Base-by-base conservation (phyloP, 2,113 vertebrate genomes). In the Pelecanoides urinatrix region DNA sequence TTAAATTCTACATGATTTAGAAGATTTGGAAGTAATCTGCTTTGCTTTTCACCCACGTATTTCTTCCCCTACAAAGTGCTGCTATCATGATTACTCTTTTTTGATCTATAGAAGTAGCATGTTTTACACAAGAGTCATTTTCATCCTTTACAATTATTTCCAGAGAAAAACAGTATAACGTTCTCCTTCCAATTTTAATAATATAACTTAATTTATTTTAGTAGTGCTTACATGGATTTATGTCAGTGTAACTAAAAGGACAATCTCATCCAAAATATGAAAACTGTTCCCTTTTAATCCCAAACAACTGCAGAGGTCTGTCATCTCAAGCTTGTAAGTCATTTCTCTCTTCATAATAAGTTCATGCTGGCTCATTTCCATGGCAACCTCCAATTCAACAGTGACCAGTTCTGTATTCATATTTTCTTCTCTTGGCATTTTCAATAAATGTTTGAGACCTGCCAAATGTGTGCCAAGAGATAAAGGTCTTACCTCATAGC, bases 1-100 rank as follows among this genome's bases (percentile, higher is more conserved):
- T 80, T 74, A 70, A 73, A n/a, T 59, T 72, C 16, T 30, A 19
- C 0, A 1, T 0, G 0, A 13, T 83, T 72, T 73, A 40, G 17
- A 65, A 83, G 3, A 12, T 74, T 61, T 36, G 11, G 6, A 58
- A 23, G 17, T 10, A 40, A 38, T 49, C 25, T 61, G 10, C 12
- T 77, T 72, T 75, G 13, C 1, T 13, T 83, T 89, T 58, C 8
- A 36, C 21, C 3, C 20, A 19, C 25, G 23, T 63, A n/a, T 34
- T 79, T 3, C 49, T 71, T 88, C 88, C 27, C 26, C 13, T 85
- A 36, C 4, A 49, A 61, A 67, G 5, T 3, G 0, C 7, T 91
- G 5, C 9, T 76, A 5, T 55, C 20, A 6, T 68, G 17, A 55
- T 40, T 59, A 10, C 4, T 75, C 4, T 34, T 59, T 52, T 90